Conservation (phyloP, 2,888 invertebrate species). For the Meghimatium bilineatum region DNA sequence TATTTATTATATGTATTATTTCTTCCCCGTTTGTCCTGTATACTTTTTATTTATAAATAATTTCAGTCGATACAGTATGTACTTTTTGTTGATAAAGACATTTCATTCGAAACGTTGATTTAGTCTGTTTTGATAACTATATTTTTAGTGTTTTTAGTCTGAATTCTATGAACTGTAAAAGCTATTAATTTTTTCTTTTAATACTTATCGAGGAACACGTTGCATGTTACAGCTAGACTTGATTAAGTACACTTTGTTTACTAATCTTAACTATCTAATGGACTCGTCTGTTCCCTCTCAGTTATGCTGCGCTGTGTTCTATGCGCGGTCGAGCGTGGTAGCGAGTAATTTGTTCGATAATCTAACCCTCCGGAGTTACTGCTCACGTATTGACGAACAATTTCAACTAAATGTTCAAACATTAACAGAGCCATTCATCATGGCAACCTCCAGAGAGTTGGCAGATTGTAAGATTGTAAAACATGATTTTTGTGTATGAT, state of each 20-base stretch:
- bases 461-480: constrained; percentile 2
- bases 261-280: constrained; percentile 30
- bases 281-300: not conserved
- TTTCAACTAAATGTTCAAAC: constrained; percentile 18
- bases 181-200: no score
- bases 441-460: not conserved
- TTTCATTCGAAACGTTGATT: no score
- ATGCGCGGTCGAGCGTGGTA: constrained; percentile 16
- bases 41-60: no score
- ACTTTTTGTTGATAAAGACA: no score
- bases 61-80: no score
- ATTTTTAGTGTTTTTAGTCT: no score
- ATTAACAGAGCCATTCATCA: not conserved
- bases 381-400: constrained; percentile 4
- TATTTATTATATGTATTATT: no score
- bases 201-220: not conserved
- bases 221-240: not conserved
- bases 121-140: no score
- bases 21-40: no score
- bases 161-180: not conserved
- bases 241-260: constrained; percentile 15
- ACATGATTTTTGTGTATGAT: not conserved
- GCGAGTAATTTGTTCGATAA: constrained; percentile 22
- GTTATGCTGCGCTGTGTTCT: constrained; percentile 8
- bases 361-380: constrained; percentile 1